Base-by-base conservation (phyloP, 2,888 invertebrate species). In the Campoplex capitator region DNA sequence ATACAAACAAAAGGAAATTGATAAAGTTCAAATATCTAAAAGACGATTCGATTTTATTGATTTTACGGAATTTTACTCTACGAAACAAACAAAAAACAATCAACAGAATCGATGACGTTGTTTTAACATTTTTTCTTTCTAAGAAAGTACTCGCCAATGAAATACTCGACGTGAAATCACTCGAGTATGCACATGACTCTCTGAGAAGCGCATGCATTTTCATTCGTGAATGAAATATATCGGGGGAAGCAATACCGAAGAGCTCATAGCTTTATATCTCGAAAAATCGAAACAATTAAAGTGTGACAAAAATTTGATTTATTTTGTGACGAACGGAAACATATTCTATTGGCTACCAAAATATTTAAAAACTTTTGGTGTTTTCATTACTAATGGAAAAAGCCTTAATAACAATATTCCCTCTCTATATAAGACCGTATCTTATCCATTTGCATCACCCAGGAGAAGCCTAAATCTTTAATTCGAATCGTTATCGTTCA, bases 171-270 rank as follows among this genome's bases (percentile, higher is more conserved):
- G 11, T 28, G 9, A 28, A 58, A 58, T 58, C 58, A 58, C 23
- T 56, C 56, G 9, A 56, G 56, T 23, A 68, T 28, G 3, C 23
- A 23, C 23, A n/a, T 11, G 23, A 23, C 42, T 45, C 23, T 45
- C 9, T 45, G 45, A 0, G 38, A 45, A 4, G 23, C 1, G 4
- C 3, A 16, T 45, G 45, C 23, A 45, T 68, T 45, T 45, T 42
- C 28, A 7, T 68, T 42, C 51, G 23, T 86, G 78, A 89, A 89
- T 92, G 91, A 92, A 92, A 92, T 93, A 92, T 93, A 92, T 38
- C 80, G 85, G 88, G 92, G 91, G 93, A 91, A 92, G 91, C 45
- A 35, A 23, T 68, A 45, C 42, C 23, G 13, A 42, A n/a, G 13
- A 16, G 45, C 42, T 45, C 45, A 45, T 1, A 45, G 45, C 45